phyloP scores from a whole-genome alignment of 2,888 invertebrate species.

The Oligia latruncula region DNA sequence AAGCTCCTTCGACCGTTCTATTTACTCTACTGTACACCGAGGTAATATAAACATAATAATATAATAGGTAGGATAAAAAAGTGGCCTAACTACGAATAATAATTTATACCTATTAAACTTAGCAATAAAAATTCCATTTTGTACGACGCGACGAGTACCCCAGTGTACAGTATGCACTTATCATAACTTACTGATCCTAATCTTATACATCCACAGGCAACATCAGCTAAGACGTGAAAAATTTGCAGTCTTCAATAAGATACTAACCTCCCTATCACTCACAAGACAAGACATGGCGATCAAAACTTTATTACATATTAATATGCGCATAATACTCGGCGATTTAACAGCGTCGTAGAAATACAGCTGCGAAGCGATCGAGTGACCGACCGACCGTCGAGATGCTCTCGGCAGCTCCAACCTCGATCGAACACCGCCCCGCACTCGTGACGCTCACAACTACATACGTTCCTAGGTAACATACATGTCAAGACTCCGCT shows the following conservation, averaged over 20 bases:
- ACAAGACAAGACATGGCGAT: constrained; percentile 85
- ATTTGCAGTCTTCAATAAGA: constrained; percentile 89
- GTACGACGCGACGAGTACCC: constrained; percentile 57
- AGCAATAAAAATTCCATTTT: constrained; percentile 58
- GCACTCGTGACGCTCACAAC: constrained; percentile 50
- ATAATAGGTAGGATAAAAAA: constrained; percentile 53
- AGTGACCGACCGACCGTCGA: not conserved
- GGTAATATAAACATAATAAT: constrained; percentile 48
- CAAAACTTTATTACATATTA: constrained; percentile 64
- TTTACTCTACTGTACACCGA: constrained; percentile 70
- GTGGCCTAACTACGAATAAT: constrained; percentile 62
- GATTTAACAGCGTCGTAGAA: constrained; percentile 30
- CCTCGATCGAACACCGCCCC: constrained; percentile 12
- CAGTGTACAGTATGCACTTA: constrained; percentile 72
- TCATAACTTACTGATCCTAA: constrained; percentile 75
- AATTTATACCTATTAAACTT: constrained; percentile 59
- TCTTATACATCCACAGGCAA: constrained; percentile 81
- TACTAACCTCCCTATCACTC: constrained; percentile 81
- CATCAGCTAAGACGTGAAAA: constrained; percentile 84
- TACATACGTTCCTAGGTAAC: constrained; percentile 70
- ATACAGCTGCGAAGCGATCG: constrained; percentile 25
- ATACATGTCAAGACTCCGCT: constrained; percentile 85
- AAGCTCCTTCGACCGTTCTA: constrained; percentile 64
- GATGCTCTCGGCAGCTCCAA: not conserved
- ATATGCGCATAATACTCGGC: constrained; percentile 59